Conservation (phyloP, 2,797 vertebrate species). For the Agapornis canus region DNA sequence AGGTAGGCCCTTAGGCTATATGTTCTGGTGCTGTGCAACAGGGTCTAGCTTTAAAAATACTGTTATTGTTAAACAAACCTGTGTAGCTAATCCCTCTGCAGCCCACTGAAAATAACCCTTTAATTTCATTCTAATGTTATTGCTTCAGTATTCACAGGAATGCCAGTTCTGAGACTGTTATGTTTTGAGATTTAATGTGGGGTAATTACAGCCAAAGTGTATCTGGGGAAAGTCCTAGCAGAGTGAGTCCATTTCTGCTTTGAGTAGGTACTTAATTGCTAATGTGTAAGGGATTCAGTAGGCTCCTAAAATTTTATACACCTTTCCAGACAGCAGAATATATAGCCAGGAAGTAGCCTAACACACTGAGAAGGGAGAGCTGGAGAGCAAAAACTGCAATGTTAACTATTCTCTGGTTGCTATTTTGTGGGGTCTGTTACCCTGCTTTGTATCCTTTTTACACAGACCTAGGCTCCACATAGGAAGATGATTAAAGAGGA, state of each 20-base stretch:
- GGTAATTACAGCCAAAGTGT: neutral
- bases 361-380: neutral
- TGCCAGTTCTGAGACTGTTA: neutral
- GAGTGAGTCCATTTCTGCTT: neutral
- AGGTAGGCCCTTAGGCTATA: neutral
- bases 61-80: slow-evolving; percentile 3
- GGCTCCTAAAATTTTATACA: neutral
- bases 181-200: neutral
- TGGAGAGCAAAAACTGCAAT: neutral
- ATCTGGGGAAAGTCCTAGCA: neutral
- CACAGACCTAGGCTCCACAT: rapidly evolving
- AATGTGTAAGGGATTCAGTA: neutral
- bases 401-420: neutral
- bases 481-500: neutral
- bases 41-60: slow-evolving; percentile 15
- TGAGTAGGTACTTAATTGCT: neutral
- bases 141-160: neutral
- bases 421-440: neutral
- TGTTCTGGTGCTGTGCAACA: neutral
- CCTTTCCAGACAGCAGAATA: neutral
- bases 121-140: slow-evolving; percentile 4
- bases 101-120: slow-evolving; percentile 11
- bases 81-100: neutral
- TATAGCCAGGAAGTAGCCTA: neutral
- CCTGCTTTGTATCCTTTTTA: neutral